Evolutionary conservation across 2,888 invertebrate genomes (phyloP), one percentile per base, ranked within the genome.

Genomic region (Xanthia togata): DNA sequence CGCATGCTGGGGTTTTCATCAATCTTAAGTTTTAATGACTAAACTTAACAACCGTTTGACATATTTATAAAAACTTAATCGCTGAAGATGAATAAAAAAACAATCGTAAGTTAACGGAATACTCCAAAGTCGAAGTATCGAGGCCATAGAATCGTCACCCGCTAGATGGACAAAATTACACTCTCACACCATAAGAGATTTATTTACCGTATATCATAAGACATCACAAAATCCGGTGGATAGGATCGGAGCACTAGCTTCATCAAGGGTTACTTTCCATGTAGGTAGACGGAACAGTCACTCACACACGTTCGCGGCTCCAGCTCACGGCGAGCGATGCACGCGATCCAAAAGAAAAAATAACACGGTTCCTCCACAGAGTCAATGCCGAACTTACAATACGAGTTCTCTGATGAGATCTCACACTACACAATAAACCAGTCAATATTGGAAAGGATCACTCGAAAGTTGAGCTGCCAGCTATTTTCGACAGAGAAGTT

Each of bases 311-410:
- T 93, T 92, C 93, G 91, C 92, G 92, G 86, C 91, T 92, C 91
- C 92, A 93, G 92, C 93, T 93, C 93, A 91, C 92, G 89, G 92
- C 89, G 93, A 94, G 94, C 94, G 95, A 92, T 92, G 95, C 96
- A 96, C 96, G 96, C 95, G 95, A 96, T 95, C 91, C 92, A 94
- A 95, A 95, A 94, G 93, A 96, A 94, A 95, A 95, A 96, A 95
- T 95, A 94, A 95, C 95, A 96, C 96, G 94, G 94, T 95, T 95
- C 91, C 89, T 93, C 91, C 95, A 95, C 95, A 92, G 82, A 94
- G 95, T 95, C 93, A 92, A 93, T 90, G 87, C 87, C 86, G 84
- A 93, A 92, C 90, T 91, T 87, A 92, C 88, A 90, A 89, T 90
- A 89, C 90, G 78, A 93, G 93, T 94, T 92, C 91, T 91, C 91